phyloP scores from a whole-genome alignment of 2,113 vertebrate species.

The Amblyopsis rosae region DNA sequence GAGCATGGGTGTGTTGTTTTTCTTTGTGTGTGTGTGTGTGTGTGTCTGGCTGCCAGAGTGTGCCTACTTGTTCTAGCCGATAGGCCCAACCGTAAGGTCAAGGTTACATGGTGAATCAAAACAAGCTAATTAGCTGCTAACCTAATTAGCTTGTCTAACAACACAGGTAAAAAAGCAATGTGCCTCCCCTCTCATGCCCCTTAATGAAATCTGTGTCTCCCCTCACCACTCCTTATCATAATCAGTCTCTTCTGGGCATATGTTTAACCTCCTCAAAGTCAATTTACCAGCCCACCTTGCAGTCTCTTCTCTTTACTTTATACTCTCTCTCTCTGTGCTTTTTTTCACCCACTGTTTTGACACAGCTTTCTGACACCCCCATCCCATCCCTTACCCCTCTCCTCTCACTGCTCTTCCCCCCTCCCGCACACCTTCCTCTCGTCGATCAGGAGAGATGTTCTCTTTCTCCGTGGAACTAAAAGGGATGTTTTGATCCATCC shows the following conservation, averaged over 20 bases:
- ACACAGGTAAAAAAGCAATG: conserved; percentile 33
- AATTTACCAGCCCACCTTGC: conserved; percentile 53
- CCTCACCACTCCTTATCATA: conserved; percentile 65
- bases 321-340: not conserved
- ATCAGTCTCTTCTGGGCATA: conserved; percentile 66
- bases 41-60: conserved; percentile 33
- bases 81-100: conserved; percentile 53
- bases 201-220: conserved; percentile 68
- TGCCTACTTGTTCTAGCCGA: conserved; percentile 39
- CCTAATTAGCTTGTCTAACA: conserved; percentile 67
- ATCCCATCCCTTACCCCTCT: conserved; percentile 18
- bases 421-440: conserved; percentile 29
- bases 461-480: conserved; percentile 2
- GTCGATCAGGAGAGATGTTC: conserved; percentile 24
- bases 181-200: conserved; percentile 31
- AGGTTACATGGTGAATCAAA: conserved; percentile 69
- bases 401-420: conserved; percentile 26
- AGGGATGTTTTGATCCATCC: not conserved
- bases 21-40: conserved; percentile 14
- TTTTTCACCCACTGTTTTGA: not conserved
- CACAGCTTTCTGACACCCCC: conserved; percentile 9
- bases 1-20: not conserved
- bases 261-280: conserved; percentile 74
- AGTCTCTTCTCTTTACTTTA: conserved; percentile 14
- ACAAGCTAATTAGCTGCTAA: conserved; percentile 68